A percentile compares a stretch with the other conserved stretches of the same genome.
Conservation (phyloP, 2,888 invertebrate species). For the Folsomia candida region DNA sequence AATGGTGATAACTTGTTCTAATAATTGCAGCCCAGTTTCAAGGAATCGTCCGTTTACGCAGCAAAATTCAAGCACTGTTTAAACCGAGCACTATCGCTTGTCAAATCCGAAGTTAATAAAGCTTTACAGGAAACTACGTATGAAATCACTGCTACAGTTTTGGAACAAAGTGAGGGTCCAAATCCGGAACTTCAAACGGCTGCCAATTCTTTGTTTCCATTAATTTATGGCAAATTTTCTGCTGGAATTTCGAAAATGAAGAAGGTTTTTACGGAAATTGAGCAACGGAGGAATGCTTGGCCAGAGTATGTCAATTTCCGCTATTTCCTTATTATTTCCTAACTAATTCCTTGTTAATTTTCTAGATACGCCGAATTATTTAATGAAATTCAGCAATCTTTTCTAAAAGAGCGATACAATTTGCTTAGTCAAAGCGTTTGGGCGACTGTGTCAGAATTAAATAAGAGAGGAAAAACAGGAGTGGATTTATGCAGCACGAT, state of each 20-base stretch:
- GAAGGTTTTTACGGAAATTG: constrained; percentile 76
- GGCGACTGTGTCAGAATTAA: constrained; percentile 67
- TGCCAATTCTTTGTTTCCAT: constrained; percentile 59
- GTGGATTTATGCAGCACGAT: constrained; percentile 80
- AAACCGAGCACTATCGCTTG: constrained; percentile 72
- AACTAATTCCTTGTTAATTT: neutral
- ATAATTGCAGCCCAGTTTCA: constrained; percentile 71
- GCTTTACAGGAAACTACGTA: constrained; percentile 76
- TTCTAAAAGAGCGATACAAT: constrained; percentile 69
- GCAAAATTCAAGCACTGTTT: constrained; percentile 83
- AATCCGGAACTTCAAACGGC: constrained; percentile 62
- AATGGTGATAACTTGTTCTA: neutral
- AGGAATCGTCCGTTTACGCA: constrained; percentile 77
- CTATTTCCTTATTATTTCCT: no score
- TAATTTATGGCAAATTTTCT: constrained; percentile 92
- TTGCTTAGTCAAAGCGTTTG: constrained; percentile 70
- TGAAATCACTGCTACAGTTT: constrained; percentile 61
- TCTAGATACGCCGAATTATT: constrained; percentile 68
- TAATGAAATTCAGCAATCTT: constrained; percentile 77
- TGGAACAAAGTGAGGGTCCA: constrained; percentile 52
- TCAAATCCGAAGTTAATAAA: constrained; percentile 74
- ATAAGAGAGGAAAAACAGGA: constrained; percentile 60
- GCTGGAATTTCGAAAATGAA: constrained; percentile 83
- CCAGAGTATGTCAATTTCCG: no score
- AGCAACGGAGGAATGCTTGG: constrained; percentile 69